Conservation (phyloP, 2,797 vertebrate species). For the Eospalax fontanierii region DNA sequence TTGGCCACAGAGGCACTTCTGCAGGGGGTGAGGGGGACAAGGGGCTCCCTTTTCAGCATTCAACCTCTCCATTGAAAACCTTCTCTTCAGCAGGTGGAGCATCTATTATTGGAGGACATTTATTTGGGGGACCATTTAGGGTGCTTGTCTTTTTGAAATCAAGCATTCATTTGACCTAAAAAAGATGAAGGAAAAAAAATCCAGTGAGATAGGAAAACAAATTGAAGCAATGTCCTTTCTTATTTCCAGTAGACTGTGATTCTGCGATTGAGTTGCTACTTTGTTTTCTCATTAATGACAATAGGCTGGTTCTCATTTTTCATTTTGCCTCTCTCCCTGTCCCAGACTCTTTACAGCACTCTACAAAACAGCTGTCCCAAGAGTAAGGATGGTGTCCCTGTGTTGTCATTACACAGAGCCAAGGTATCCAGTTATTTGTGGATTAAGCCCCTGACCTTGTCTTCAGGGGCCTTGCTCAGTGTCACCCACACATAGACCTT, state of each 20-base stretch:
- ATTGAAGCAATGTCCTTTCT: constrained; percentile 7
- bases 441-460: background rate
- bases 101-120: constrained; percentile 18
- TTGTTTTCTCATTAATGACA: constrained; percentile 22
- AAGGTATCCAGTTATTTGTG: background rate
- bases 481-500: background rate
- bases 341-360: background rate
- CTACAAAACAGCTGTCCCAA: background rate
- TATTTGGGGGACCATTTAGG: background rate
- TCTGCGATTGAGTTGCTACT: constrained; percentile 35
- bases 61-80: constrained; percentile 28
- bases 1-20: constrained; percentile 29
- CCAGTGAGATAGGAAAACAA: background rate
- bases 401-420: background rate
- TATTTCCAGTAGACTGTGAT: background rate
- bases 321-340: background rate
- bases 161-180: constrained; percentile 60
- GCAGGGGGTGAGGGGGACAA: background rate
- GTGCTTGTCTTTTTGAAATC: constrained; percentile 30
- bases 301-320: background rate
- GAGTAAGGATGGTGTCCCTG: background rate
- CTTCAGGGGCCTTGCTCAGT: background rate
- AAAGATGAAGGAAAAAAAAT: background rate
- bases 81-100: constrained; percentile 11
- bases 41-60: constrained; percentile 2